Base-by-base conservation (phyloP, 2,797 vertebrate species). In the Microtus californicus region DNA sequence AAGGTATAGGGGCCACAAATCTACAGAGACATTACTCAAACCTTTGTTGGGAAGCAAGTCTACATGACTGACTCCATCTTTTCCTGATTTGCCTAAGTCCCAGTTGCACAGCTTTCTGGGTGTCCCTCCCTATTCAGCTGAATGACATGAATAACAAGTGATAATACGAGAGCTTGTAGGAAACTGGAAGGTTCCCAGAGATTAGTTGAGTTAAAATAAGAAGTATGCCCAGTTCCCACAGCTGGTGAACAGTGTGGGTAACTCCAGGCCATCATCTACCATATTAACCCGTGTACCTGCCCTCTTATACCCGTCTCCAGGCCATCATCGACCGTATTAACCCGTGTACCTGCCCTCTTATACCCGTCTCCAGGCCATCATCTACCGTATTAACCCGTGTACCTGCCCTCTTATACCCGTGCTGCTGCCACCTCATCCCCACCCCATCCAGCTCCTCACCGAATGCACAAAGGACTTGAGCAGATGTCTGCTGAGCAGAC, bases 401-500 rank as follows among this genome's bases (percentile, higher is more conserved):
- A 0, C 29, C 87, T 61, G 91, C 69, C 45, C 78, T 95, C 27
- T 45, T 17, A 2, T 3, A 69, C 48, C 31, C 76, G 23, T 0
- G 5, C 27, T 13, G 2, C 8, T n/a, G 31, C 25, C 37, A 34
- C 54, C 54, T 43, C 37, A 76, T 34, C 31, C 25, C 40, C 81
- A 48, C 34, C 48, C 93, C 27, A 11, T 54, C 43, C 31, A 2
- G 1, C 23, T 87, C 48, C 93, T 99, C 98, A 99, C 99, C 92
- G 99, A 99, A 91, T 98, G 98, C 97, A 99, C 97, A 27, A 99
- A 99, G 0, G 99, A 99, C 97, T 99, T 99, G 74, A 99, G 99
- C 88, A 99, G 99, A 97, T 99, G 99, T 98, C 99, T 99, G 98
- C 99, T 99, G 91, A 99, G 99, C 85, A 99, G 98, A 91, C 98